phyloP scores from a whole-genome alignment of 1,140 invertebrate genomes.

The Alviniconcha marisindica region DNA sequence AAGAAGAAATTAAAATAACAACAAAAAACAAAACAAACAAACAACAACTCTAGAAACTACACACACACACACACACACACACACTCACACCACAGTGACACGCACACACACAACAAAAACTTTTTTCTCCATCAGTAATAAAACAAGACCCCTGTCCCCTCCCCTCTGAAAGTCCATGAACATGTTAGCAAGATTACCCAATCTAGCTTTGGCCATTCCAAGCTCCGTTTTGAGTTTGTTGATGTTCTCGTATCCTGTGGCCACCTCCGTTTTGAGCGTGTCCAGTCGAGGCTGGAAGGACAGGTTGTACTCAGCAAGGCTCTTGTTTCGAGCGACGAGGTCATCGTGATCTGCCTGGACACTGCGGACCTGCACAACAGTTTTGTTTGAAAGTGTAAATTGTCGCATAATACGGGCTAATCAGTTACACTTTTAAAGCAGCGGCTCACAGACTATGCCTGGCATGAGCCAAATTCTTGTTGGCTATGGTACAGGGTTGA shows the following conservation, averaged over 20 bases:
- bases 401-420: no score
- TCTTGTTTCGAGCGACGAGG: constrained; percentile 89
- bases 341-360: constrained; percentile 84
- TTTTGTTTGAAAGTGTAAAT: no score
- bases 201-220: constrained; percentile 48
- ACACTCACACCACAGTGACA: background rate
- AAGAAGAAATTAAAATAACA: no score
- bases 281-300: constrained; percentile 86
- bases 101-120: background rate
- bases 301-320: constrained; percentile 91
- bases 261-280: constrained; percentile 82
- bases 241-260: constrained; percentile 81
- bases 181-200: constrained; percentile 48
- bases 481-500: no score
- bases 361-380: constrained; percentile 27
- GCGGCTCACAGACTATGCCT: no score
- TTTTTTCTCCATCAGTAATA: no score
- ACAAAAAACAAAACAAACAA: no score
- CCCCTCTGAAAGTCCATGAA: background rate
- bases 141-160: no score
- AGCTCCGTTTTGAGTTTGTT: constrained; percentile 54
- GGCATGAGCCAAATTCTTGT: no score
- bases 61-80: background rate
- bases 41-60: background rate
- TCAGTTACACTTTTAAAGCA: no score